Evolutionary conservation across 1,140 invertebrate species (phyloP), one percentile per base, ranked within the genome.

Genomic region (Meloidogyne chitwoodi): DNA sequence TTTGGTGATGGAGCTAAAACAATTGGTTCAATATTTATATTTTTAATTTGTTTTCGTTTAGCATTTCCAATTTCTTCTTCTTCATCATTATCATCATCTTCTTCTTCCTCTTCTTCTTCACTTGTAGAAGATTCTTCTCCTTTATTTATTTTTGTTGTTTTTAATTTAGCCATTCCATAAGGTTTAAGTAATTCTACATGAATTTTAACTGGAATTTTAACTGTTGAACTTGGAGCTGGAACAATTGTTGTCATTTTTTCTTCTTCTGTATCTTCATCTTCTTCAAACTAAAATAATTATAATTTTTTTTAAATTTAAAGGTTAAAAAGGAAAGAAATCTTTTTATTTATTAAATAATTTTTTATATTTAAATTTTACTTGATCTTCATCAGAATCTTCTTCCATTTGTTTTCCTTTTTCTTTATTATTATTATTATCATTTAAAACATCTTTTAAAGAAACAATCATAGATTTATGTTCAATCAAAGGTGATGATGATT

Each of bases 1-100:
- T 75, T 63, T 34, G 77, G 68, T 26, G 71, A 81, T 31, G 79
- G 81, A 31, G 83, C 83, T 14, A 75, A 80, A 48, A 85, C 77
- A 66, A 85, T 85, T n/a, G 84, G 83, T 63, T 85, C 83, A 48
- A 84, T 83, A 69, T 80, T 83, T 29, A 85, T 83, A 77, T 26
- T 77, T 69, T 10, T 83, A 74, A 68, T 64, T 74, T n/a, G 72
- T 65, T 75, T 14, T 83, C 83, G 31, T 81, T 81, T 81, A 14
- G 78, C 77, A 62, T 56, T 66, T 22, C 74, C 71, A 11, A 64
- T 61, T 4, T 65, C 74, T 8, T 84, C 68, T 4, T 83, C 82
- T 64, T 79, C 72, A 14, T 84, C 67, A 14, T 86, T 81, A 38
- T 74, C 68, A 24, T 84, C 79, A 29, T 84, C 77, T 4, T 81